Percentiles rank a stretch among this genome's conserved stretches.
These are phyloP conservation scores for Planococcus citri DNA, from an alignment of 1,140 invertebrate genomes.

Conservation along the genomic window DNA sequence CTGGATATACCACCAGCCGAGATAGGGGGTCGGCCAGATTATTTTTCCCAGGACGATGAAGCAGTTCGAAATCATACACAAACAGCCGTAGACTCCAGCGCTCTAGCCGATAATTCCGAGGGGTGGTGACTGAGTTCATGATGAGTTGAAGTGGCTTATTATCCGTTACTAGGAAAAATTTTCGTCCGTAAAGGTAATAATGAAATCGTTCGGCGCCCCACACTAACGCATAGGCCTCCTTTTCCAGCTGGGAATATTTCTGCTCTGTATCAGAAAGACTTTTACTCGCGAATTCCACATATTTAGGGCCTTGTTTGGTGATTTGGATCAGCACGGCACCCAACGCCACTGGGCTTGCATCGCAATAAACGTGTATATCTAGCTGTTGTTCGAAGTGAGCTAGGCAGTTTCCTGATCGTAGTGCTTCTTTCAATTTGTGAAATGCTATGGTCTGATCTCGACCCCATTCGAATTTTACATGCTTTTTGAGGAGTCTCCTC, in stretches of 20 bases:
- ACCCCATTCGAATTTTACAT: not conserved
- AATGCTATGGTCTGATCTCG: not conserved
- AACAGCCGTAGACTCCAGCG: conserved; percentile 22
- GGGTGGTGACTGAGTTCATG: conserved; percentile 25
- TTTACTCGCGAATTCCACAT: too few relatives aligned
- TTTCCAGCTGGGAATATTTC: too few relatives aligned
- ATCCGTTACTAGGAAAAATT: conserved; percentile 16
- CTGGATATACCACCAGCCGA: not conserved
- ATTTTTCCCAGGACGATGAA: not conserved
- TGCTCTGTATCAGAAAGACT: too few relatives aligned
- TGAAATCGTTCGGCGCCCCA: conserved; percentile 35
- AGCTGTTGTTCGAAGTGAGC: not conserved
- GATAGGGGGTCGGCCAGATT: not conserved
- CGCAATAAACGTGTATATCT: not conserved
- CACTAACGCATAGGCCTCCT: too few relatives aligned
- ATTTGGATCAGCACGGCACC: too few relatives aligned
- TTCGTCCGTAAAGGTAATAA: conserved; percentile 27
- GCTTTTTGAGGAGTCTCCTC: not conserved
- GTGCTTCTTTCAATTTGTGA: not conserved
- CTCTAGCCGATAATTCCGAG: conserved; percentile 28
- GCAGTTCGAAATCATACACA: not conserved
- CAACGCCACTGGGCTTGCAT: too few relatives aligned
- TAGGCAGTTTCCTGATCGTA: not conserved
- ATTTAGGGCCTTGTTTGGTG: too few relatives aligned
- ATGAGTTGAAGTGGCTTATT: conserved; percentile 21